phyloP scores from a whole-genome alignment of 2,113 vertebrate species.

The Anthoscopus minutus region DNA sequence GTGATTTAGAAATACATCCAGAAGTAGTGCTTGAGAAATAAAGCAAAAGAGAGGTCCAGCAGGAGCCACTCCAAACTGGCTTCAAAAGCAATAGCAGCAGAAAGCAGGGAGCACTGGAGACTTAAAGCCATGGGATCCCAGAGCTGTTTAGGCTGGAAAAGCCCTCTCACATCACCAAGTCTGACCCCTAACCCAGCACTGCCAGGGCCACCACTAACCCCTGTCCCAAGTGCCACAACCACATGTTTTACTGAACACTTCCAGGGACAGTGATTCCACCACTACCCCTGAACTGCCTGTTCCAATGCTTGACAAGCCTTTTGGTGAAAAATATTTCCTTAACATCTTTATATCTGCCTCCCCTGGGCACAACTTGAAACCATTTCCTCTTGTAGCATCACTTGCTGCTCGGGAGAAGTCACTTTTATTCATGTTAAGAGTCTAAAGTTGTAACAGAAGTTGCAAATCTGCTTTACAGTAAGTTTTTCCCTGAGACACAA shows the following conservation, averaged over 20 bases:
- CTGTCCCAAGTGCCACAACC: background rate
- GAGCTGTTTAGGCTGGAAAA: background rate
- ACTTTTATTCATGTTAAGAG: background rate
- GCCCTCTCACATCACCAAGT: no score
- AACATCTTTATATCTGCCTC: background rate
- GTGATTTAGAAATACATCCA: background rate
- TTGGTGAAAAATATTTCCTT: no score
- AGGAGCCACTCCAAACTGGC: background rate
- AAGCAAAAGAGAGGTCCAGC: background rate
- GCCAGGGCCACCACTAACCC: background rate
- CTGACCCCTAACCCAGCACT: background rate
- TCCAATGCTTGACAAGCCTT: no score
- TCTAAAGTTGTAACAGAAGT: background rate
- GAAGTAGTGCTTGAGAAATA: background rate
- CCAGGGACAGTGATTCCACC: background rate
- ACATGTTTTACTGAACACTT: fast-evolving
- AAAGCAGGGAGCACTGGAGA: background rate
- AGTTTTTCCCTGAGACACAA: background rate
- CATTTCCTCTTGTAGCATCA: background rate
- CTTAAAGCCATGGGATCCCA: fast-evolving
- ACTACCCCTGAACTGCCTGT: background rate
- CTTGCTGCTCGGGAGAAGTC: no score
- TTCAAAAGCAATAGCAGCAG: background rate
- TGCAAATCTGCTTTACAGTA: background rate
- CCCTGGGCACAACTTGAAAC: background rate